A percentile compares a stretch with the other conserved stretches of the same genome.
Conservation (phyloP, 2,888 invertebrate species). For the Lapara coniferarum region DNA sequence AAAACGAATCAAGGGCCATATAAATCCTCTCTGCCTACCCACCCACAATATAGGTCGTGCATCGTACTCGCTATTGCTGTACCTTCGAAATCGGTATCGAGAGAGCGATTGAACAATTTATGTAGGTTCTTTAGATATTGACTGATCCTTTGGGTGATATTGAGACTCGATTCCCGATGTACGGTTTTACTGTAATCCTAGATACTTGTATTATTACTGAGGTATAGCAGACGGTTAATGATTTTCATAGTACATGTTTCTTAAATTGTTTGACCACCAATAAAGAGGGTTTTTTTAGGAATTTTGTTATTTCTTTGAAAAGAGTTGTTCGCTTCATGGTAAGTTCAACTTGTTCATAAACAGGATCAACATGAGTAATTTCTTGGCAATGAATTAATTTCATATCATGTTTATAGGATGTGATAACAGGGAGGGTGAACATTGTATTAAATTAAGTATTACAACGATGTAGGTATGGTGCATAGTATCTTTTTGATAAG, state of each 20-base stretch:
- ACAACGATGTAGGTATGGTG: no score
- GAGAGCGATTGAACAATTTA: conserved; percentile 18
- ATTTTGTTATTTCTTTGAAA: background rate
- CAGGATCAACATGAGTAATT: no score
- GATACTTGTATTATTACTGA: background rate
- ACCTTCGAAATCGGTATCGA: conserved; percentile 10
- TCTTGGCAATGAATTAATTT: no score
- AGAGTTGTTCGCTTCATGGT: background rate
- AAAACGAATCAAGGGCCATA: background rate
- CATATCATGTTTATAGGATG: no score
- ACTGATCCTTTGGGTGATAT: conserved; percentile 9
- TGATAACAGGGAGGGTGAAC: no score
- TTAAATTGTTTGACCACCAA: no score
- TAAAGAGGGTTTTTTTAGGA: no score
- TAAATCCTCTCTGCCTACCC: conserved; percentile 9
- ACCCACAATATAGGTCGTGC: background rate
- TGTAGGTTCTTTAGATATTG: conserved; percentile 11
- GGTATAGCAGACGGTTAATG: background rate
- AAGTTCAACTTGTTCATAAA: background rate
- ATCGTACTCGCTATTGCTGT: background rate
- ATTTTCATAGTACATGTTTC: no score
- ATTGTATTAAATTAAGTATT: no score
- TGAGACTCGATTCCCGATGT: conserved; percentile 12
- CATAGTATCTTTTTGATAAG: no score
- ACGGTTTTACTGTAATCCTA: background rate